phyloP scores from a whole-genome alignment of 2,888 invertebrate species.

The Megamerina dolium region DNA sequence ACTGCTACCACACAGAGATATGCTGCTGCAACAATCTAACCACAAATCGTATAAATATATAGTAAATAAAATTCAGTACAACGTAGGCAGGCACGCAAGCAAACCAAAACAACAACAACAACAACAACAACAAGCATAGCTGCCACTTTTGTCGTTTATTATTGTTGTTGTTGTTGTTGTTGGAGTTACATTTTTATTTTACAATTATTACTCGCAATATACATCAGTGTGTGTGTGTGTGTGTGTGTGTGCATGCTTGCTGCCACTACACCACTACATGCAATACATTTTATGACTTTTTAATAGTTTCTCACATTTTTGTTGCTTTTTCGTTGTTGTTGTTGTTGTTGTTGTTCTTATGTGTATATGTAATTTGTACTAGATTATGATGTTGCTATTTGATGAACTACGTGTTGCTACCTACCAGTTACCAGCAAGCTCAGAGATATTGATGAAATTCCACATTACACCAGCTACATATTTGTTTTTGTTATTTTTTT shows the following conservation, averaged over 20 bases:
- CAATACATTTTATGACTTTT: slow-evolving; percentile 39
- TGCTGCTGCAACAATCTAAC: too few relatives aligned
- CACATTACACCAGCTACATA: too few relatives aligned
- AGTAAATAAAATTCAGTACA: too few relatives aligned
- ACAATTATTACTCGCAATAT: too few relatives aligned
- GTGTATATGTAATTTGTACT: background rate
- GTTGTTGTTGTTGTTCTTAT: slow-evolving; percentile 6
- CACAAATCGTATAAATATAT: too few relatives aligned
- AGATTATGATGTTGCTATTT: too few relatives aligned
- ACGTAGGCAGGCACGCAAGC: too few relatives aligned
- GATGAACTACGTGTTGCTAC: background rate
- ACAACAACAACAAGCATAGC: background rate
- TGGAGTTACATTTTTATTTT: too few relatives aligned
- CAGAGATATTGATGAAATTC: background rate
- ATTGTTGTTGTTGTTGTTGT: too few relatives aligned
- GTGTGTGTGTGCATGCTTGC: background rate
- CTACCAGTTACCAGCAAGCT: background rate
- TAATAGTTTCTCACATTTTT: slow-evolving; percentile 45
- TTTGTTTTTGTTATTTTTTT: slow-evolving; percentile 29
- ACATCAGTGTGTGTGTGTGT: too few relatives aligned
- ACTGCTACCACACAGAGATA: too few relatives aligned
- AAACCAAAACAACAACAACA: background rate
- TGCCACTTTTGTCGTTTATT: too few relatives aligned
- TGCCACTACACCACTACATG: background rate
- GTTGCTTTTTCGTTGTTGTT: slow-evolving; percentile 12